Evolutionary conservation across 2,888 invertebrate genomes (phyloP).

Genomic region (Uropetala carovei): DNA sequence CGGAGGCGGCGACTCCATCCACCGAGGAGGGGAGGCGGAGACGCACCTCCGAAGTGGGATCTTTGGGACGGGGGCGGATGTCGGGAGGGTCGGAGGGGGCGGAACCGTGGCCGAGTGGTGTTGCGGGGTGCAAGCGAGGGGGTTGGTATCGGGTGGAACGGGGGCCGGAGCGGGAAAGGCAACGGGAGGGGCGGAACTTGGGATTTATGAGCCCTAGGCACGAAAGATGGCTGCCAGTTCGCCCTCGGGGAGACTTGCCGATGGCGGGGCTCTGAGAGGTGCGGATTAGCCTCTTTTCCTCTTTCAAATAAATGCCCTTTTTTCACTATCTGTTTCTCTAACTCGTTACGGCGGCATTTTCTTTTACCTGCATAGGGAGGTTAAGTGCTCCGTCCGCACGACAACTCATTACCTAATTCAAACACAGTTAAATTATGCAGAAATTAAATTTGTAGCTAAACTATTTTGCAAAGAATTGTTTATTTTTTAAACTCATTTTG

Average conservation of each 20-base stretch:
- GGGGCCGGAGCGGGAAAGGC: neutral
- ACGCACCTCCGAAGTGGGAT: constrained; percentile 17
- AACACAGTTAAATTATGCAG: too few relatives aligned
- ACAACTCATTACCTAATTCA: too few relatives aligned
- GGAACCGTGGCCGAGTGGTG: neutral
- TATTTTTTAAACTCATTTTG: too few relatives aligned
- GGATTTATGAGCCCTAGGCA: constrained; percentile 59
- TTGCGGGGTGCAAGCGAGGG: constrained; percentile 36
- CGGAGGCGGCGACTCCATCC: neutral
- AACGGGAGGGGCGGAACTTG: neutral
- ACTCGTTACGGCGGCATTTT: neutral
- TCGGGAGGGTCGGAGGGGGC: neutral
- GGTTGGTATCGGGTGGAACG: constrained; percentile 48
- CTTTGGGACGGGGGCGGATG: constrained; percentile 12
- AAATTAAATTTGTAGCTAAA: too few relatives aligned
- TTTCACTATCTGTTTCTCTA: neutral
- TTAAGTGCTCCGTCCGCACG: too few relatives aligned
- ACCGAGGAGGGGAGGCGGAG: neutral
- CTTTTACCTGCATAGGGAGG: too few relatives aligned
- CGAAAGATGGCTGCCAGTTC: constrained; percentile 51
- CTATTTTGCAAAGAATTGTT: too few relatives aligned
- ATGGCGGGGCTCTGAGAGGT: constrained; percentile 58
- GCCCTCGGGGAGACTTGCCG: constrained; percentile 59
- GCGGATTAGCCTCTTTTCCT: constrained; percentile 50
- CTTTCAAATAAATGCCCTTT: neutral